Evolutionary conservation across 2,113 vertebrate genomes (phyloP), one percentile per base, ranked within the genome.

Genomic region (Podilymbus podiceps): DNA sequence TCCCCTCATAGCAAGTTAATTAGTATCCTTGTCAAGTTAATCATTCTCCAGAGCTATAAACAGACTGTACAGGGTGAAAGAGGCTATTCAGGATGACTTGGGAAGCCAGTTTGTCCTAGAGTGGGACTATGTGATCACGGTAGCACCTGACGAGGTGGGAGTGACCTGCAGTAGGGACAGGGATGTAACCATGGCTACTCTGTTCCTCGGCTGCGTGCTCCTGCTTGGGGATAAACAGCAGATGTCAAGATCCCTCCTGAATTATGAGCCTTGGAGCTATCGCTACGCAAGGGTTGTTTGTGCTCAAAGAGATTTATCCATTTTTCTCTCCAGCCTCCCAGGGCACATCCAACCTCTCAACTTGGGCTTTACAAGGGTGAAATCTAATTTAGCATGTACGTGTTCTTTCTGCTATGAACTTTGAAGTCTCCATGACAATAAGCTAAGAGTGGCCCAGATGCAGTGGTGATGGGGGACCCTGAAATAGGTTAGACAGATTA

Each of bases 121-220:
- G 60, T 82, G 53, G 44, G 44, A 62, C 76, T 75, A 4, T 4
- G 35, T 56, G 84, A n/a, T 35, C 30, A 2, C n/a, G 52, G 73
- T 38, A 53, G 84, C 53, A 53, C 62, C 25, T 0, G 7, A 20
- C 0, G 0, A 89, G 49, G 38, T 24, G 53, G 71, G 40, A 88
- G 28, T 88, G 85, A 94, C 87, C 46, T 44, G 74, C 71, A 87
- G 69, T 73, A 85, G 86, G 11, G 11, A 67, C 38, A 5, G 33
- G 73, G 53, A 52, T 85, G 92, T 97, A 95, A 94, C 96, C 96
- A 95, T 93, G 63, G 88, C 95, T 95, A 85, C 89, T 95, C 58
- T 58, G 69, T 40, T 87, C 84, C n/a, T 33, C 84, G 94, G 81
- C 87, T 95, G 66, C 4, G 11, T 71, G 40, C 74, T 95, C 69